Conservation (phyloP, 2,113 vertebrate genomes). For the Pollimyrus isidori region DNA sequence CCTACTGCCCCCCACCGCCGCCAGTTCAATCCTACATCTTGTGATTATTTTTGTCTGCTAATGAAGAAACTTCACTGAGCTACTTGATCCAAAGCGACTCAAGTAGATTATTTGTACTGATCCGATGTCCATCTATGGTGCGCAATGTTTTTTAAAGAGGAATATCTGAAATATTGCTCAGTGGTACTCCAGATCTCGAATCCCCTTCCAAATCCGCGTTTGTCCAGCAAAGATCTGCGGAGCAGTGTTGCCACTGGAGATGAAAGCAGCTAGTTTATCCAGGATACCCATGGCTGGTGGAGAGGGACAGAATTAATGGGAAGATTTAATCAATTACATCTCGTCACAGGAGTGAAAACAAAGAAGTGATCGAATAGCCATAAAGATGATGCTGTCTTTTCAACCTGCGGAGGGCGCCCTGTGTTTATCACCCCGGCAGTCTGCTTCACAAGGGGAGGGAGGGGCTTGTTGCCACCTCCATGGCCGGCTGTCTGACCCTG, state of each 20-base stretch:
- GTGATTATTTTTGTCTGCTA: background rate
- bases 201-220: background rate
- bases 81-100: background rate
- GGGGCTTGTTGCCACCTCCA: background rate
- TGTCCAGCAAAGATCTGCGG: background rate
- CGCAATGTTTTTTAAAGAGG: background rate
- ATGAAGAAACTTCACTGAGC: background rate
- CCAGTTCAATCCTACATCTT: background rate
- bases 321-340: background rate
- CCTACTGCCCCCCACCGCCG: background rate
- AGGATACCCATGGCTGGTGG: background rate
- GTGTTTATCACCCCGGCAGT: slow-evolving; percentile 18
- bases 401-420: slow-evolving; percentile 7
- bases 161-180: background rate
- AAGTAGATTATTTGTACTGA: background rate
- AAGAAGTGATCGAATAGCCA: background rate
- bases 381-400: background rate
- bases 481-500: background rate
- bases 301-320: background rate
- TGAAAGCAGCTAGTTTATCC: background rate
- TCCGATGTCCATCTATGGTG: background rate
- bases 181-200: background rate
- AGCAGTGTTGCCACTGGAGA: background rate
- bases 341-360: background rate
- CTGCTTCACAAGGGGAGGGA: background rate